Percentiles rank a stretch among this genome's conserved stretches.
Evolutionary conservation across 2,888 invertebrate species (phyloP).

Genomic region (Volucella inflata): DNA sequence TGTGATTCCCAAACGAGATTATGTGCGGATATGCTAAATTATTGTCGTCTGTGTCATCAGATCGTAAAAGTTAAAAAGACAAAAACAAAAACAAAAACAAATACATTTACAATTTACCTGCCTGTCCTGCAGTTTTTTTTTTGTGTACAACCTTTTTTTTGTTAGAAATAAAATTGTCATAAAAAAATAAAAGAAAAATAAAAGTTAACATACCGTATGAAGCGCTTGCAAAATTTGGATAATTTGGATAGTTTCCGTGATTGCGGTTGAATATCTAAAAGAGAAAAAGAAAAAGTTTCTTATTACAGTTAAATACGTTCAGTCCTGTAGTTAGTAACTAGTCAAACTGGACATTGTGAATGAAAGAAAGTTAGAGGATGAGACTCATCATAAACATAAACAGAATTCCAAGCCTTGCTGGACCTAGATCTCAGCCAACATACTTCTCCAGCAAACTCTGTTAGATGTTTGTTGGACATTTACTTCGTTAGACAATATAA

Average conservation of each 20-base stretch:
- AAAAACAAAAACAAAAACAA: background rate
- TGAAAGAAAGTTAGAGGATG: too few species aligned
- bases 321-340: background rate
- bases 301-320: background rate
- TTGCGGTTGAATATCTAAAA: conserved; percentile 76
- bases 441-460: too few species aligned
- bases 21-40: conserved; percentile 47
- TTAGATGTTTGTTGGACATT: too few species aligned
- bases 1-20: conserved; percentile 34
- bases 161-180: conserved; percentile 51
- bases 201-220: conserved; percentile 76
- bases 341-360: too few species aligned
- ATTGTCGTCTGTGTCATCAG: conserved; percentile 57
- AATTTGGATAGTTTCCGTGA: conserved; percentile 65
- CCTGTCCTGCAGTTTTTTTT: conserved; percentile 46
- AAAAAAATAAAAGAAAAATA: conserved; percentile 26
- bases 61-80: conserved; percentile 48
- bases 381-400: too few species aligned
- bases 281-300: background rate
- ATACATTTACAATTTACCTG: background rate
- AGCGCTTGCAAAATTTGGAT: conserved; percentile 68
- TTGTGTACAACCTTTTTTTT: conserved; percentile 62
- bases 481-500: too few species aligned
- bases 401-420: too few species aligned
- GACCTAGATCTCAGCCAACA: too few species aligned